Percentiles rank a stretch among this genome's conserved stretches.
phyloP scores from a whole-genome alignment of 2,888 invertebrate genomes.

The Melinaea menophilus region DNA sequence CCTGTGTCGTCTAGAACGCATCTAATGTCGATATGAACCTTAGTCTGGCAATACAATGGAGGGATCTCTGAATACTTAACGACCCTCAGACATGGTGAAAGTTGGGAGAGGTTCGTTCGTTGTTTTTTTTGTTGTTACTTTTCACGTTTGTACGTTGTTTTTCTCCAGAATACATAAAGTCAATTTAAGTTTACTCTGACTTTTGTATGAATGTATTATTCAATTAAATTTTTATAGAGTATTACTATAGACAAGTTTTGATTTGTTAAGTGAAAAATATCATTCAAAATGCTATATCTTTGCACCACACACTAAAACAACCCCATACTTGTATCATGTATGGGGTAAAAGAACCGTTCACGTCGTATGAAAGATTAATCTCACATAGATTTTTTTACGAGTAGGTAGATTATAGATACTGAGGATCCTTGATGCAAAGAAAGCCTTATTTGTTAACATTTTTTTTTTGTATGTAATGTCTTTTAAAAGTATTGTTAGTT shows the following conservation, averaged over 20 bases:
- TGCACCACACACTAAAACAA: slow-evolving; percentile 33
- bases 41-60: slow-evolving; percentile 8
- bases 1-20: neutral
- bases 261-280: too few species aligned
- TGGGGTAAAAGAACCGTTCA: slow-evolving; percentile 45
- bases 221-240: too few species aligned
- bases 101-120: slow-evolving; percentile 12
- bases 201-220: too few species aligned
- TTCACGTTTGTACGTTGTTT: too few species aligned
- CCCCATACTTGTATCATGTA: slow-evolving; percentile 39
- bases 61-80: slow-evolving; percentile 30
- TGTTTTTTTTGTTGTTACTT: too few species aligned
- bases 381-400: slow-evolving; percentile 45
- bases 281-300: slow-evolving; percentile 1
- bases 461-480: neutral
- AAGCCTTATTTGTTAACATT: neutral
- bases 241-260: neutral
- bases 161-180: too few species aligned
- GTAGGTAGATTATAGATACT: slow-evolving; percentile 20
- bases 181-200: too few species aligned
- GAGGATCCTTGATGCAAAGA: slow-evolving; percentile 12
- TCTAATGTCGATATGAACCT: slow-evolving; percentile 2
- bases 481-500: too few species aligned
- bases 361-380: slow-evolving; percentile 61
- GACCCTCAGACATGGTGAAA: slow-evolving; percentile 33